Evolutionary conservation across 2,113 vertebrate genomes (phyloP).

Genomic region (Nothoprocta perdicaria): DNA sequence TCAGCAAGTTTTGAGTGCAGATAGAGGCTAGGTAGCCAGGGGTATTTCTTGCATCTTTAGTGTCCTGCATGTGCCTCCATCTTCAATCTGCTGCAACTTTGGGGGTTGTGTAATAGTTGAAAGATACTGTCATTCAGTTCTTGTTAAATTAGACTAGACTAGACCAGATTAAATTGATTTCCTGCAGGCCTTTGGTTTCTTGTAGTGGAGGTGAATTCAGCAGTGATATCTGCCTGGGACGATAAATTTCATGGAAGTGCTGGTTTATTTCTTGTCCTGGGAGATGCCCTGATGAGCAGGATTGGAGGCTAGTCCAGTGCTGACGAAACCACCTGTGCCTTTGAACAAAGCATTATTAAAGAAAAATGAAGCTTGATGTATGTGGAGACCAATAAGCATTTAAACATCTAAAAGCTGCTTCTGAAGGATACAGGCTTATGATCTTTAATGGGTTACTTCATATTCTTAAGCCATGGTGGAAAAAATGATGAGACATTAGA

Average conservation of each 20-base stretch:
- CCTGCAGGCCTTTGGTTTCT: neutral
- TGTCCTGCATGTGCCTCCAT: neutral
- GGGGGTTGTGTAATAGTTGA: neutral
- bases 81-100: neutral
- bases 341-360: neutral
- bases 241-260: neutral
- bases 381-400: neutral
- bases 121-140: neutral
- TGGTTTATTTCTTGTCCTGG: neutral
- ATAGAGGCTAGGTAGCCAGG: neutral
- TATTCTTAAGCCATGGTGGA: neutral
- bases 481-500: neutral
- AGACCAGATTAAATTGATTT: neutral
- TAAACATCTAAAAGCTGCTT: neutral
- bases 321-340: neutral
- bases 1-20: neutral
- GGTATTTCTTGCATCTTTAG: rapidly evolving
- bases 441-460: neutral
- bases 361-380: neutral
- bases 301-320: neutral
- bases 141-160: neutral
- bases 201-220: neutral
- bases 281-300: neutral
- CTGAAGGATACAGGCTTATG: neutral
- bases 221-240: neutral